Base-by-base conservation (phyloP, 2,113 vertebrate genomes). In the Tiliqua scincoides region DNA sequence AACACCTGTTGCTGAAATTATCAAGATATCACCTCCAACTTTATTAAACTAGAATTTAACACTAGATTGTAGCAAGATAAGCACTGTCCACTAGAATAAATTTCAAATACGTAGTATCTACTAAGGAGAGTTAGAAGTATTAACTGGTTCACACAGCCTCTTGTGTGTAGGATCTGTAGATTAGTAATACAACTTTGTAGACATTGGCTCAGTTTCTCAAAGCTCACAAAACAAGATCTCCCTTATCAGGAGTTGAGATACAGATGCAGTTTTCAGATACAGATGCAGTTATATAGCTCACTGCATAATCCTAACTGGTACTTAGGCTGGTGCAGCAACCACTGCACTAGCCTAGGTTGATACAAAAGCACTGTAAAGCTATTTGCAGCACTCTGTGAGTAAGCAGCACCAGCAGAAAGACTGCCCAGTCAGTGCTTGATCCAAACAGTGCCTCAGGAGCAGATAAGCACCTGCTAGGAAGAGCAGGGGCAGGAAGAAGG, bases 51-150 rank as follows among this genome's bases (percentile, higher is more conserved):
- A 57, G 30, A 35, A 23, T 35, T 32, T 77, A 3, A 52, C 57
- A 32, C 7, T 75, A 86, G 12, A 37, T 78, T 82, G 79, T 63
- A 18, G 30, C 75, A 37, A 63, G 70, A 85, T 61, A n/a, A 91
- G 83, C 67, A 65, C 0, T 68, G 25, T 62, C 4, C 75, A 82
- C 75, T 35, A 30, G 72, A 74, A 74, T 52, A 30, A 10, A 15
- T 74, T 48, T 32, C 21, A 71, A 17, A 59, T 32, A 25, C 70
- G 48, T 54, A 7, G 11, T 35, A 32, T 32, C n/a, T 35, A 35
- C 23, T 79, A 32, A n/a, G 63, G 63, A 35, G 68, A 71, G 32
- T 71, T 37, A 21, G 21, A 79, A 79, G 43, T 40, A 27, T 63
- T 40, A 21, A 4, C 20, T n/a, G 15, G 52, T 18, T 79, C 37